A percentile compares a stretch with the other conserved stretches of the same genome.
Evolutionary conservation across 2,888 invertebrate genomes (phyloP).

Genomic region (Urechis unicinctus): DNA sequence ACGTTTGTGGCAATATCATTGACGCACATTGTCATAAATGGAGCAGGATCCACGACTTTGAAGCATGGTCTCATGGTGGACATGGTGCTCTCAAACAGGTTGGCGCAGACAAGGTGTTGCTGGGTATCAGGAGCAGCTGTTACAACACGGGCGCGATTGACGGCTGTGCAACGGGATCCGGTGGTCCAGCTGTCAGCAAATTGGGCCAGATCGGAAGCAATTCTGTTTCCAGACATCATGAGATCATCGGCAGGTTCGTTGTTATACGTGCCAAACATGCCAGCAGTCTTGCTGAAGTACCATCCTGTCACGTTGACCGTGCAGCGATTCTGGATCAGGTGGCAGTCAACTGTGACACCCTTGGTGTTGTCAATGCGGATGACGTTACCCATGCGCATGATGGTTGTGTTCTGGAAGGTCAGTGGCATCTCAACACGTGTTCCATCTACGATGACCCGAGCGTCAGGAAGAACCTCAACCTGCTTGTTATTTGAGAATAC

Average conservation of each 20-base stretch:
- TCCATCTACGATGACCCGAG: constrained; percentile 23
- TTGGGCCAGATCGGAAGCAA: constrained; percentile 1
- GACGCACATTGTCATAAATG: constrained; percentile 69
- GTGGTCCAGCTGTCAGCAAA: constrained; percentile 65
- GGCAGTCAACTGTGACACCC: constrained; percentile 50
- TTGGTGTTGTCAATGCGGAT: constrained; percentile 26
- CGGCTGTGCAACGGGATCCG: constrained; percentile 24
- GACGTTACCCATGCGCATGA: constrained; percentile 43
- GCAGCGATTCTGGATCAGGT: constrained; percentile 59
- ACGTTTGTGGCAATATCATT: constrained; percentile 50
- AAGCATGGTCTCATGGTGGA: constrained; percentile 59
- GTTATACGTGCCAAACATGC: constrained; percentile 82
- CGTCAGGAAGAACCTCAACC: constrained; percentile 32
- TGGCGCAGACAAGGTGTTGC: constrained; percentile 57
- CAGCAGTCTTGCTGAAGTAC: constrained; percentile 83
- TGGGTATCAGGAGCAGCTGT: background rate
- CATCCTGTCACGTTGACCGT: constrained; percentile 71
- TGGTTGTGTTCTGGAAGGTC: constrained; percentile 47
- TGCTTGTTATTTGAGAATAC: constrained; percentile 31
- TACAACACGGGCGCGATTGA: constrained; percentile 14
- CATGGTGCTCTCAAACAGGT: constrained; percentile 61
- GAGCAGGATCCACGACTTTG: constrained; percentile 45
- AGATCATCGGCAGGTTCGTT: constrained; percentile 81
- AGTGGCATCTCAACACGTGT: constrained; percentile 60
- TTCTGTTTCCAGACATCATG: constrained; percentile 55